Percentiles rank a stretch among this genome's conserved stretches.
Conservation (phyloP, 2,888 invertebrate species). For the Caenorhabditis sp. region DNA sequence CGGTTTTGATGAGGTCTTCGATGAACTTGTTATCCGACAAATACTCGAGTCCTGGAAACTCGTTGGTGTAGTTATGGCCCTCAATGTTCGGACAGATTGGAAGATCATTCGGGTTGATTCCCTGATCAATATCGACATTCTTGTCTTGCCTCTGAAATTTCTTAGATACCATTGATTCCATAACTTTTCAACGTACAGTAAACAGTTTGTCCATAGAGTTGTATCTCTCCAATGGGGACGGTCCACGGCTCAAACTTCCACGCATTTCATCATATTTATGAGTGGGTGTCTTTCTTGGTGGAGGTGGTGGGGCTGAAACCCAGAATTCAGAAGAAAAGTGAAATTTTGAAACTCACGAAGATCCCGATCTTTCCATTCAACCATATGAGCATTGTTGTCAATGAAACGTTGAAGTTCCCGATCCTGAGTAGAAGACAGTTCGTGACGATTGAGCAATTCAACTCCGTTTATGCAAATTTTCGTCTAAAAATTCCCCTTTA, state of each 20-base stretch:
- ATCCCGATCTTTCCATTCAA: constrained; percentile 69
- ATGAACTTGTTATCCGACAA: constrained; percentile 65
- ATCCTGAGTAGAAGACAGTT: constrained; percentile 79
- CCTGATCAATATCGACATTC: constrained; percentile 42
- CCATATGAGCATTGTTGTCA: constrained; percentile 70
- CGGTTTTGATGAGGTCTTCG: constrained; percentile 61
- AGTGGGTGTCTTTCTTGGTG: constrained; percentile 40
- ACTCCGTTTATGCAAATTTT: constrained; percentile 81
- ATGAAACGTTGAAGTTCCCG: constrained; percentile 73
- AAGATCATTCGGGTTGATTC: constrained; percentile 55
- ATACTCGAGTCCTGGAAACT: constrained; percentile 71
- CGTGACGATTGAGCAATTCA: constrained; percentile 79
- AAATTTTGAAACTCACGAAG: constrained; percentile 30
- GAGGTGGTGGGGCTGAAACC: constrained; percentile 45
- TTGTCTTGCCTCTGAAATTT: constrained; percentile 41
- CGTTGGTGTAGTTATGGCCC: constrained; percentile 65
- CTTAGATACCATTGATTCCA: background rate
- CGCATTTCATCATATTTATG: constrained; percentile 62
- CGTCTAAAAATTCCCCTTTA: constrained; percentile 64
- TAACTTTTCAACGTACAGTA: constrained; percentile 7
- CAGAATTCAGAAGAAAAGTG: background rate
- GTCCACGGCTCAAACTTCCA: constrained; percentile 61
- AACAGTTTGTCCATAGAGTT: constrained; percentile 51
- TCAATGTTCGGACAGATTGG: constrained; percentile 65
- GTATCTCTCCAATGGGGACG: constrained; percentile 54